Conservation (phyloP, 2,888 invertebrate species). For the Parnassius glacialis region DNA sequence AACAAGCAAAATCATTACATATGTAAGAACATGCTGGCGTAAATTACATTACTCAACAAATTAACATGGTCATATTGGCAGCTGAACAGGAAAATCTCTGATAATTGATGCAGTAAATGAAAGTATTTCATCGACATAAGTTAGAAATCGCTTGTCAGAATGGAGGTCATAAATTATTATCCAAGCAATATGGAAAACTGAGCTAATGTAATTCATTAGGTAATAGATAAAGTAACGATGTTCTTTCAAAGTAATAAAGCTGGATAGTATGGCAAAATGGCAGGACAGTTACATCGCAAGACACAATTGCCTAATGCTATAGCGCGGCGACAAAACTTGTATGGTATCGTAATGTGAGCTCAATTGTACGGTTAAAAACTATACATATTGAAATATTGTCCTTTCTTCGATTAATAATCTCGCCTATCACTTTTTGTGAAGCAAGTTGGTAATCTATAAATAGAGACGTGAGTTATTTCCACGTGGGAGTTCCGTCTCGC, state of each 20-base stretch:
- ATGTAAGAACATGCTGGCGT: background rate
- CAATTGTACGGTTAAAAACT: background rate
- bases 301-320: background rate
- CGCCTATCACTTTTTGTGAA: slow-evolving; percentile 61
- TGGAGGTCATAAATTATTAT: slow-evolving; percentile 19
- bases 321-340: slow-evolving; percentile 26
- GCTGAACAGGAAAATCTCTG: background rate
- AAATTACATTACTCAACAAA: background rate
- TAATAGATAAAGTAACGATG: slow-evolving; percentile 27
- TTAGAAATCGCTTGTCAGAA: slow-evolving; percentile 16
- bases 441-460: slow-evolving; percentile 74
- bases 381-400: background rate
- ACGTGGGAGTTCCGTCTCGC: slow-evolving; percentile 73
- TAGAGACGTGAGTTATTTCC: slow-evolving; percentile 78
- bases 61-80: background rate
- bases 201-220: slow-evolving; percentile 24
- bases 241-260: slow-evolving; percentile 20
- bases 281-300: slow-evolving; percentile 22
- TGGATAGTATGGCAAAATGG: slow-evolving; percentile 30
- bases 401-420: slow-evolving; percentile 46
- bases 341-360: slow-evolving; percentile 13
- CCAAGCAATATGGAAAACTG: slow-evolving; percentile 6
- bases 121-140: slow-evolving; percentile 5
- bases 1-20: background rate
- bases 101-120: slow-evolving; percentile 1